Base-by-base conservation (phyloP, 2,113 vertebrate species). In the Sapayoa aenigma region DNA sequence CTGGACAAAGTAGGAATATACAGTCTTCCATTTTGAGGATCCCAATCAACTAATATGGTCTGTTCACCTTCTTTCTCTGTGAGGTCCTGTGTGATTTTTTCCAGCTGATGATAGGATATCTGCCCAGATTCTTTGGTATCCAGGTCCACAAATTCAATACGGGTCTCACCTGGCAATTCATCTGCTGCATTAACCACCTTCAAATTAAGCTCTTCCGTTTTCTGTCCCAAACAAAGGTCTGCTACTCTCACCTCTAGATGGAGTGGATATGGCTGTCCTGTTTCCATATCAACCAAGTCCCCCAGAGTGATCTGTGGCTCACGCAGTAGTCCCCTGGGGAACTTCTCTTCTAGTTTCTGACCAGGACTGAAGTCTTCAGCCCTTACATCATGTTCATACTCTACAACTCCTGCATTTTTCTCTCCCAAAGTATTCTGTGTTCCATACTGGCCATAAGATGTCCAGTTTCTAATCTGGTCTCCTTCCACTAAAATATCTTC, bases 1-100 rank as follows among this genome's bases (percentile, higher is more conserved):
- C 28, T 42, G 23, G 92, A 62, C 27, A 98, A 66, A 4, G 92
- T 91, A 58, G 98, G 97, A 59, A 98, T 97, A 78, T 93, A 96
- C 25, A 98, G 88, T 21, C 68, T 95, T 42, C 97, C 78, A 4
- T 92, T 98, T 27, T 47, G 77, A 31, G 97, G 97, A 94, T 98
- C 97, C 98, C 98, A 98, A 4, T 98, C 95, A 17, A 98, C 69
- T 58, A 98, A 52, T 5, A 95, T 94, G 25, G 65, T 88, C 6
- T 69, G 78, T 6, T 89, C 73, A 42, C 89, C 65, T 30, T 96
- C 94, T 30, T 96, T 86, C 20, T 89, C 87, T 2, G 2, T 50
- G 5, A 44, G 24, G 56, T 7, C 28, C 16, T 24, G 18, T 42
- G 71, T 52, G 76, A 83, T 21, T 85, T 90, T 59, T 56, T 69